Percentiles rank a stretch among this genome's conserved stretches.
These are phyloP conservation scores for Cephus pulcher DNA, from an alignment of 2,888 invertebrate genomes.

Conservation along the genomic window DNA sequence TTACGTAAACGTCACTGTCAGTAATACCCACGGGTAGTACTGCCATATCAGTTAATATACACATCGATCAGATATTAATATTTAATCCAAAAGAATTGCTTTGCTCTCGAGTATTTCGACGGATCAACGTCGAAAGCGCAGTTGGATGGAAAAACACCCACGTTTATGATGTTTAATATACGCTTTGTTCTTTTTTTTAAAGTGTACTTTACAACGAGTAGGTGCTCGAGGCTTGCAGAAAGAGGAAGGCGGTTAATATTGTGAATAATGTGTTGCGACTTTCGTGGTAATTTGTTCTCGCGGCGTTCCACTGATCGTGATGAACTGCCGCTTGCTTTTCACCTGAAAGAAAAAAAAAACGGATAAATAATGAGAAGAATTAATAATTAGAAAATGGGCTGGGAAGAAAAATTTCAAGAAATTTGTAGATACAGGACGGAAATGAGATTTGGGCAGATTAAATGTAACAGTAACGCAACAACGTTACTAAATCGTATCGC, in stretches of 20 bases:
- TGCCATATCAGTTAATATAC: not conserved
- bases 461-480: not conserved
- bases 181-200: constrained; percentile 13
- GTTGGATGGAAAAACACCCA: constrained; percentile 3
- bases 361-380: constrained; percentile 14
- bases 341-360: constrained; percentile 59
- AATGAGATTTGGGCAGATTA: not conserved
- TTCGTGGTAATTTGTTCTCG: constrained; percentile 53
- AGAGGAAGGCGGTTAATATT: constrained; percentile 28
- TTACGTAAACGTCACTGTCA: not conserved
- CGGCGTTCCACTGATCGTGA: constrained; percentile 74
- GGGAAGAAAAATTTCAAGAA: not conserved
- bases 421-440: not conserved
- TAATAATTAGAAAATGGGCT: constrained; percentile 7
- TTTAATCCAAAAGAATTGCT: not conserved
- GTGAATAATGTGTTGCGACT: constrained; percentile 28
- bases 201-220: constrained; percentile 31
- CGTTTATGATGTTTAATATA: constrained; percentile 34
- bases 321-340: constrained; percentile 75
- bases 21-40: not conserved
- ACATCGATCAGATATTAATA: not conserved
- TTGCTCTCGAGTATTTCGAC: not conserved
- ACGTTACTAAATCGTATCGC: not conserved
- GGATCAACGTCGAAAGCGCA: not conserved
- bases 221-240: constrained; percentile 22